Evolutionary conservation across 1,140 invertebrate species (phyloP).

Genomic region (Zaprionus ghesquierei): DNA sequence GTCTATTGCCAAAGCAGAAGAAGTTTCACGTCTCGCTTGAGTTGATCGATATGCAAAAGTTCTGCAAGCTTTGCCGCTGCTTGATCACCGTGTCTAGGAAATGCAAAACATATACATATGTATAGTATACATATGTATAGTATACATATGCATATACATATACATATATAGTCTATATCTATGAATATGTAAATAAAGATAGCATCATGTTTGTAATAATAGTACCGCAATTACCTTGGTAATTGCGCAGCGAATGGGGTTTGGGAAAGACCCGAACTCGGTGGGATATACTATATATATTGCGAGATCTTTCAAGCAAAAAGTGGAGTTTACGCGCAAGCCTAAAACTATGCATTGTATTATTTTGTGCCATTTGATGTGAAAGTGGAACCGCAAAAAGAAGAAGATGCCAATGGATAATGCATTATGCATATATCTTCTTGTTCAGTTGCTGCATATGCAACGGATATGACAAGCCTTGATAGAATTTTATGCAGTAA

Average conservation of each 20-base stretch:
- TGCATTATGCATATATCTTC: neutral
- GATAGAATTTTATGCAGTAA: too few species aligned
- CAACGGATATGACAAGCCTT: too few species aligned
- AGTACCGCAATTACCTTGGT: constrained; percentile 10
- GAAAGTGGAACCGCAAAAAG: neutral
- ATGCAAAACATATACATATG: neutral
- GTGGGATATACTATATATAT: too few species aligned
- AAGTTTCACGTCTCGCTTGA: constrained; percentile 43
- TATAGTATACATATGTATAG: neutral
- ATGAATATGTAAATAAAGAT: neutral
- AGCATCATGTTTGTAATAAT: neutral
- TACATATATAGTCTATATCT: neutral
- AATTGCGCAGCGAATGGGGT: neutral
- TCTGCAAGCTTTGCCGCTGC: constrained; percentile 21
- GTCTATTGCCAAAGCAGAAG: neutral
- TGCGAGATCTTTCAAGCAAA: neutral
- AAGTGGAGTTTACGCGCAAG: neutral
- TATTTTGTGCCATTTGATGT: neutral
- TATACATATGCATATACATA: neutral
- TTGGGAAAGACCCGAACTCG: neutral
- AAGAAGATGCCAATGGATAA: neutral
- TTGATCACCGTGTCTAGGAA: constrained; percentile 10
- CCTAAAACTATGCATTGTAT: neutral
- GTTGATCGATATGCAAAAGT: constrained; percentile 47
- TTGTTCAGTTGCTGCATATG: neutral